These are phyloP conservation scores for Lophotriccus pileatus DNA, from an alignment of 2,797 vertebrate genomes.

Conservation along the genomic window DNA sequence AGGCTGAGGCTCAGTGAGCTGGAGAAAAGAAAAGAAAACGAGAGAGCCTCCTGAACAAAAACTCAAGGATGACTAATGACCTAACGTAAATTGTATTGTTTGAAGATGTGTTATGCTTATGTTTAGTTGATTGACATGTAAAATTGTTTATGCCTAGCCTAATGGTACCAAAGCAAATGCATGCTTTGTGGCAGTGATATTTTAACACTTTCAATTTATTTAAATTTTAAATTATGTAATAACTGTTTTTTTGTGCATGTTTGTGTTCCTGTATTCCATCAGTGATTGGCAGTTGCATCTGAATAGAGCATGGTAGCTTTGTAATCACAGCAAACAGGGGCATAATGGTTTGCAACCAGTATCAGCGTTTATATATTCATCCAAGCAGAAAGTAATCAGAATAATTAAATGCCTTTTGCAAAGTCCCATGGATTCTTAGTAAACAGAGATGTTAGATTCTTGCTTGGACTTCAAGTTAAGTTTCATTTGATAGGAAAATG, in stretches of 20 bases:
- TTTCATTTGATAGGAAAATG: not conserved
- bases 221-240: not conserved
- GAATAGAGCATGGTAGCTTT: not conserved
- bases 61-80: not conserved
- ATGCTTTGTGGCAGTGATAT: not conserved
- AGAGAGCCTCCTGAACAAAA: not conserved
- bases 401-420: not conserved
- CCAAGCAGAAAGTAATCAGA: not conserved
- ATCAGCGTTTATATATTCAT: not conserved
- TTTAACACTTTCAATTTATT: not conserved
- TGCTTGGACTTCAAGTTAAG: not conserved
- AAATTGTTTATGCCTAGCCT: not conserved
- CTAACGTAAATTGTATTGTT: not conserved
- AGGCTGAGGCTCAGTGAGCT: not conserved
- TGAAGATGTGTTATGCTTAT: not conserved
- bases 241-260: not conserved
- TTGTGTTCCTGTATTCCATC: not conserved
- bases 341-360: not conserved
- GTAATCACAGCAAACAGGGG: not conserved
- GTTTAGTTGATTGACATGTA: not conserved
- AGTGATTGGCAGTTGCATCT: not conserved
- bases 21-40: not conserved
- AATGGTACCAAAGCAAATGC: not conserved
- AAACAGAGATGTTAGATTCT: not conserved
- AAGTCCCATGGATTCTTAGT: not conserved